Percentiles rank a stretch among this genome's conserved stretches.
Evolutionary conservation across 2,113 vertebrate species (phyloP).

Genomic region (Sminthopsis crassicaudata): DNA sequence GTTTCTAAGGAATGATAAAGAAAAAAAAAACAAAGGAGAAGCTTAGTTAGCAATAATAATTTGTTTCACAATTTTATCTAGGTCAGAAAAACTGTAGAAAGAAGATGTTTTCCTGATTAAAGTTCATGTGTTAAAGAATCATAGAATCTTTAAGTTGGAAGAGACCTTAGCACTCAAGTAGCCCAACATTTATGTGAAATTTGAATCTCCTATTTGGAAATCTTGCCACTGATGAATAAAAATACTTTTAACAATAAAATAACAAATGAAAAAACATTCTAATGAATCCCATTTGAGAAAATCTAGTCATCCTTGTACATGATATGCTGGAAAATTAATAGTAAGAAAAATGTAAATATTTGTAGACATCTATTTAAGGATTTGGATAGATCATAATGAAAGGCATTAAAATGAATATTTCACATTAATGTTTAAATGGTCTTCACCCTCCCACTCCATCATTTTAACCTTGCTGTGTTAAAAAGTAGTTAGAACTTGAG

Average conservation of each 20-base stretch:
- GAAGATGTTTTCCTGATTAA: slow-evolving; percentile 64
- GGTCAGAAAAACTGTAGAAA: slow-evolving; percentile 69
- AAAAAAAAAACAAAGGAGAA: slow-evolving; percentile 74
- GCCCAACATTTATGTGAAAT: neutral
- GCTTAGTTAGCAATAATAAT: slow-evolving; percentile 51
- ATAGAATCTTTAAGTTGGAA: neutral
- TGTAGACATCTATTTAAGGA: slow-evolving; percentile 8
- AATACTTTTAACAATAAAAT: neutral
- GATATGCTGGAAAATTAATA: slow-evolving; percentile 67
- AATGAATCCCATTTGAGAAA: slow-evolving; percentile 49
- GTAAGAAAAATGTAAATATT: slow-evolving; percentile 50
- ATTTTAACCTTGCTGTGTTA: slow-evolving; percentile 82
- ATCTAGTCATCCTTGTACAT: slow-evolving; percentile 63
- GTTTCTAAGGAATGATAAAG: slow-evolving; percentile 85
- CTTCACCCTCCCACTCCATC: slow-evolving; percentile 55
- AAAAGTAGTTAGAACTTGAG: slow-evolving; percentile 77
- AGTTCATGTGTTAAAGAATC: neutral
- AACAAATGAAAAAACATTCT: neutral
- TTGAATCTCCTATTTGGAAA: neutral
- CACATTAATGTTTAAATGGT: slow-evolving; percentile 80
- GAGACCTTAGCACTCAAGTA: neutral
- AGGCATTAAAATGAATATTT: slow-evolving; percentile 78
- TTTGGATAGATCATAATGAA: slow-evolving; percentile 58
- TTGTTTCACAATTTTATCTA: slow-evolving; percentile 72
- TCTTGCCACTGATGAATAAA: neutral